Conservation (phyloP, 2,888 invertebrate genomes). For the Ochlodes sylvanus region DNA sequence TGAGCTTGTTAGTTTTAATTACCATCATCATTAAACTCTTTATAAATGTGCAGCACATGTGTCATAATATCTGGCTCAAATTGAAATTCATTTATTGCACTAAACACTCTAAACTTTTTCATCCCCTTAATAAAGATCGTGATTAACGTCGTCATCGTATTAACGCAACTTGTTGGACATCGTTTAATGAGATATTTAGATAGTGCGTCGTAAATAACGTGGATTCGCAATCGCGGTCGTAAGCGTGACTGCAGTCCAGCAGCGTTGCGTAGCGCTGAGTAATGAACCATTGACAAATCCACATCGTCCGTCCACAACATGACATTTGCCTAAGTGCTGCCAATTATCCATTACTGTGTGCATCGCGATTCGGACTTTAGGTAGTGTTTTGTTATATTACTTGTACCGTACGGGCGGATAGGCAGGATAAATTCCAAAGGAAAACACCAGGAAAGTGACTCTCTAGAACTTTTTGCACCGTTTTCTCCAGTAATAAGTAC, state of each 20-base stretch:
- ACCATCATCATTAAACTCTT: too few species aligned
- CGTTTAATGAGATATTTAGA: constrained; percentile 50
- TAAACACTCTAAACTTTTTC: neutral
- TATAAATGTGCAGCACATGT: too few species aligned
- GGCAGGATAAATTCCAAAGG: too few species aligned
- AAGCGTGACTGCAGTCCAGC: constrained; percentile 53
- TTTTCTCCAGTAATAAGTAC: too few species aligned
- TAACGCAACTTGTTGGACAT: constrained; percentile 34
- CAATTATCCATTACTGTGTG: neutral
- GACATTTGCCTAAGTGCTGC: constrained; percentile 36
- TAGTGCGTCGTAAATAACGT: constrained; percentile 49
- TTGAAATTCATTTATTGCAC: neutral
- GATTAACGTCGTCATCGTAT: constrained; percentile 28
- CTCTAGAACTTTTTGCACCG: too few species aligned
- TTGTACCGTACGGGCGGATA: too few species aligned
- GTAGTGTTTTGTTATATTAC: too few species aligned
- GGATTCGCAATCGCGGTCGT: constrained; percentile 54
- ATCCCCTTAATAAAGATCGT: neutral
- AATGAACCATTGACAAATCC: constrained; percentile 48
- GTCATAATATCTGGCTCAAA: neutral
- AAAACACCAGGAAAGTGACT: too few species aligned
- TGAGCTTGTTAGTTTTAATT: too few species aligned
- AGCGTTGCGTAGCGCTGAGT: constrained; percentile 50
- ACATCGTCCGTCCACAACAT: constrained; percentile 37
- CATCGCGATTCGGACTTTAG: too few species aligned